Evolutionary conservation across 2,797 vertebrate genomes (phyloP), one percentile per base, ranked within the genome.

Genomic region (Chaetodon trifasciatus): DNA sequence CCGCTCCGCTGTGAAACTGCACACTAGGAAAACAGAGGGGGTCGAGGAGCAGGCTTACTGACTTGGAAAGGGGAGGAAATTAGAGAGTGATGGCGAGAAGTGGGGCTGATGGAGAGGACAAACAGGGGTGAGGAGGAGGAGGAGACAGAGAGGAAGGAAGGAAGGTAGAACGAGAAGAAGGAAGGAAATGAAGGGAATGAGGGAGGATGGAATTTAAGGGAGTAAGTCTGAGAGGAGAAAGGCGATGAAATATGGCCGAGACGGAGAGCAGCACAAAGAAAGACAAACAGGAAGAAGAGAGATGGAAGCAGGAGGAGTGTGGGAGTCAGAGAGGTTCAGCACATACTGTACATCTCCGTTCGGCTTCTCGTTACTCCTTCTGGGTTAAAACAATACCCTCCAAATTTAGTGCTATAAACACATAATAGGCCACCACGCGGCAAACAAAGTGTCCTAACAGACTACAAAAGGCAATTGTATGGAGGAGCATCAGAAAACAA

Each of bases 21-120:
- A 91, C 82, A 86, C 90, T 89, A 82, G 55, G 74, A 88, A 90
- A 90, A 93, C 90, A 93, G 72, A 88, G 58, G 53, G 74, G 81
- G 74, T 77, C 76, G 77, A 86, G 78, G 76, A 79, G 84, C 23
- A 58, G 77, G 50, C 37, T 72, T 81, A 82, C 37, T 78, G 82
- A 84, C 77, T 53, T 71, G 84, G 65, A 74, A 80, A 69, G 78
- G 84, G 86, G 79, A 89, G 91, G 86, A 88, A 89, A 87, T 61
- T 46, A 77, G 64, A 71, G 74, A 47, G 82, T 73, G 72, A 62
- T 50, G 24, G 74, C 40, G 82, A 75, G 72, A 62, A 56, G 28
- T 7, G 4, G 4, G 62, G 63, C 63, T 12, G 66, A 74, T 21
- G 63, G 67, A 63, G 61, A 57, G 69, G 77, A 73, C 9, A 55